These are phyloP conservation scores for Triplophysa rosa DNA, from an alignment of 2,113 vertebrate genomes.

Conservation along the genomic window DNA sequence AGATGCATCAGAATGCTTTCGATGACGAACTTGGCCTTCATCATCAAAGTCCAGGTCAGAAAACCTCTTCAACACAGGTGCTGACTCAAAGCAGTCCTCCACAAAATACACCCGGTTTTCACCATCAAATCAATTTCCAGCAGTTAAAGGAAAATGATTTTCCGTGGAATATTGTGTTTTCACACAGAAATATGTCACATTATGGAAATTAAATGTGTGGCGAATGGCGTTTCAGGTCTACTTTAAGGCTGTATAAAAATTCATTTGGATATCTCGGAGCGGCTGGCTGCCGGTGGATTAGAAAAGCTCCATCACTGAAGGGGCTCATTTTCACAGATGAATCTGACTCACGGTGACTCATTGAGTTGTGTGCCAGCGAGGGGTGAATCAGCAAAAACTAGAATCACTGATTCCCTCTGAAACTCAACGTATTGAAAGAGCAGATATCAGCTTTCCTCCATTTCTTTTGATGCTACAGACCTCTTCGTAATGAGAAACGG, in stretches of 20 bases:
- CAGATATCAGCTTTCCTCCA: background rate
- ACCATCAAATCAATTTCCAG: no score
- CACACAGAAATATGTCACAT: no score
- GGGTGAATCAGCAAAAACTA: constrained; percentile 22
- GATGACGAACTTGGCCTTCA: no score
- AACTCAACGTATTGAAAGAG: constrained; percentile 18
- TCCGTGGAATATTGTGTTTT: no score
- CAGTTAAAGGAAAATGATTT: no score
- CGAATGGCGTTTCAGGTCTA: no score
- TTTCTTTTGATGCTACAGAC: background rate
- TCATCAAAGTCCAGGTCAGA: background rate
- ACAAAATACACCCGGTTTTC: no score
- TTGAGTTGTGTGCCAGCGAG: background rate
- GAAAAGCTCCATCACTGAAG: background rate
- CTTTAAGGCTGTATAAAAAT: background rate
- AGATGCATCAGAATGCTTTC: no score
- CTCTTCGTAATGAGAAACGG: constrained; percentile 16
- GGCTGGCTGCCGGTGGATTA: background rate
- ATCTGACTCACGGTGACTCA: background rate
- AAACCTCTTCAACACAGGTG: background rate
- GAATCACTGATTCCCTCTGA: background rate
- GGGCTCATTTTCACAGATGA: constrained; percentile 13
- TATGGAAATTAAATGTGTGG: no score
- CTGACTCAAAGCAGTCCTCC: no score
- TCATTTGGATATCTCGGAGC: background rate